Conservation (phyloP, 2,797 vertebrate genomes). For the Anolis apletophallus region DNA sequence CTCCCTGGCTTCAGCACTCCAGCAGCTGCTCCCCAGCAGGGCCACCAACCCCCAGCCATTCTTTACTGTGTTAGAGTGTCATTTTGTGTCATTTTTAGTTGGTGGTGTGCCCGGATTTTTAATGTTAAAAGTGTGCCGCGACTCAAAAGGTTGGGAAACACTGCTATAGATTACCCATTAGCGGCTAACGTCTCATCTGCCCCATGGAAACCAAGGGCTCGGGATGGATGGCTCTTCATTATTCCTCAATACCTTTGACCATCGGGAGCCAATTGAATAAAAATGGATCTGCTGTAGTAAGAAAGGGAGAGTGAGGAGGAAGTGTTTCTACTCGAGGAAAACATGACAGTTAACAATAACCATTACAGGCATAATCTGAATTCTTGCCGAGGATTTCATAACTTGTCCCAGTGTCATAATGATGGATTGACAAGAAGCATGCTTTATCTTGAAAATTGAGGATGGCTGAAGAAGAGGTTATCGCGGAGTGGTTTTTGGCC, state of each 20-base stretch:
- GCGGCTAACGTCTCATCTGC: background rate
- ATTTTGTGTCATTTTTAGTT: too few relatives aligned
- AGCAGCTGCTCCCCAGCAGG: too few relatives aligned
- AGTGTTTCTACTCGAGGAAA: background rate
- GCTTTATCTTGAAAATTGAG: background rate
- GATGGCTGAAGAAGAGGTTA: background rate
- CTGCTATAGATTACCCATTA: too few relatives aligned
- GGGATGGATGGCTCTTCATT: background rate
- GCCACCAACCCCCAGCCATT: too few relatives aligned
- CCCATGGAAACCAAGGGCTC: background rate
- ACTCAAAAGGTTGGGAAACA: too few relatives aligned
- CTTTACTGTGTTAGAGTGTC: too few relatives aligned
- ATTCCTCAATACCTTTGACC: background rate
- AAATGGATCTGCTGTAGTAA: background rate
- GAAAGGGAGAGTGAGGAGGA: background rate
- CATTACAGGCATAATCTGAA: background rate
- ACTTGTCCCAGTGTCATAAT: background rate
- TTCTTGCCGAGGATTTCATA: background rate
- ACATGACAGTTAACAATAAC: constrained; percentile 1
- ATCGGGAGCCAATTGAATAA: background rate
- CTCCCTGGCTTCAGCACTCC: too few relatives aligned
- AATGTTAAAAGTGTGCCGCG: too few relatives aligned
- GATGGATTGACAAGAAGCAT: background rate
- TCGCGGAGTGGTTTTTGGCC: background rate
- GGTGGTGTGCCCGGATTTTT: too few relatives aligned